Percentiles rank a stretch among this genome's conserved stretches.
phyloP scores from a whole-genome alignment of 1,140 invertebrate species.

The Leguminivora glycinivorella region DNA sequence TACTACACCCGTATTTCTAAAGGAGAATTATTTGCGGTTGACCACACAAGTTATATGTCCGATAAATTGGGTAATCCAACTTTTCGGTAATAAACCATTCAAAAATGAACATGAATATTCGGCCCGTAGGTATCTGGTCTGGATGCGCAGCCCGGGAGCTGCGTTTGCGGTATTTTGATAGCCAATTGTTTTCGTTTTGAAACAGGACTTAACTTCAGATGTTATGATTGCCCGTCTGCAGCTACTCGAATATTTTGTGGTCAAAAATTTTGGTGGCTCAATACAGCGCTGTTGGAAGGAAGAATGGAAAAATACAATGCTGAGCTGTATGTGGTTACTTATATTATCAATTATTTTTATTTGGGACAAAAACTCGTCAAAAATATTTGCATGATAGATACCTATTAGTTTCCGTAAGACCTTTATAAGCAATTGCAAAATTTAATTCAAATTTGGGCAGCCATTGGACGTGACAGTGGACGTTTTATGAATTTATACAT shows the following conservation, averaged over 20 bases:
- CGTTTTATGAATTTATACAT: no score
- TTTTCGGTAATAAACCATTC: slow-evolving; percentile 10
- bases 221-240: slow-evolving; percentile 30
- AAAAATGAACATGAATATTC: slow-evolving; percentile 6
- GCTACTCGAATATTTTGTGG: slow-evolving; percentile 6
- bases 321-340: no score
- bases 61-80: slow-evolving; percentile 31
- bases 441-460: no score
- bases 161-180: slow-evolving; percentile 18
- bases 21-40: slow-evolving; percentile 44
- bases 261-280: not conserved
- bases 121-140: slow-evolving; percentile 12
- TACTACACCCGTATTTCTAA: slow-evolving; percentile 16
- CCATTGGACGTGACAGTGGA: no score
- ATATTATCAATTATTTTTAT: not conserved
- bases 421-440: no score
- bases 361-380: no score
- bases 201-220: slow-evolving; percentile 37
- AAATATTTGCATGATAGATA: no score
- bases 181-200: slow-evolving; percentile 38
- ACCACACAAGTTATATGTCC: slow-evolving; percentile 30
- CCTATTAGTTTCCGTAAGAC: no score
- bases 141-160: slow-evolving; percentile 12
- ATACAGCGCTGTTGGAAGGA: not conserved
- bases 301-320: not conserved